phyloP scores from a whole-genome alignment of 2,888 invertebrate species.

The Heliconius aoede region DNA sequence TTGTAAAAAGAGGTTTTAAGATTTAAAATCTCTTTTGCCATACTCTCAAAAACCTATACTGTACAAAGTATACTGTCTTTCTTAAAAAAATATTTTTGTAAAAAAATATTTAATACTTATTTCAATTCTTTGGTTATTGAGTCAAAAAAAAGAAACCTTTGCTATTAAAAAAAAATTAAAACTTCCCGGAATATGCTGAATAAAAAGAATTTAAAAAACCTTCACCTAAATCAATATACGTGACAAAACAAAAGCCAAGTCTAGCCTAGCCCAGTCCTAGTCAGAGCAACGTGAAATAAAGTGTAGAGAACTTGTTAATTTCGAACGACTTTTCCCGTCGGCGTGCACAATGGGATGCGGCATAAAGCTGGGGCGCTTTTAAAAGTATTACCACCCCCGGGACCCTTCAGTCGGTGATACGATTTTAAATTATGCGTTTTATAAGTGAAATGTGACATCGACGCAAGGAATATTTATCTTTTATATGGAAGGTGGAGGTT shows the following conservation, averaged over 20 bases:
- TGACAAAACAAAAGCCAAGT: constrained; percentile 7
- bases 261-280: constrained; percentile 7
- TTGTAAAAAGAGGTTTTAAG: no score
- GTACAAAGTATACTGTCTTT: no score
- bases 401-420: constrained; percentile 50
- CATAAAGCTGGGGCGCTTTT: constrained; percentile 77
- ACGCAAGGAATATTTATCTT: constrained; percentile 31
- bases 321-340: constrained; percentile 60
- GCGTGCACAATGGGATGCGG: constrained; percentile 69
- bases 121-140: no score
- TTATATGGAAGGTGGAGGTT: constrained; percentile 15
- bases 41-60: no score
- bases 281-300: constrained; percentile 32
- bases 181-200: neutral
- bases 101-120: no score
- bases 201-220: neutral
- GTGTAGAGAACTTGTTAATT: constrained; percentile 40
- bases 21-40: no score
- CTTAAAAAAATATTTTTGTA: no score
- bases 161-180: neutral
- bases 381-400: constrained; percentile 76
- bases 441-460: constrained; percentile 40
- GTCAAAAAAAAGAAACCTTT: neutral
- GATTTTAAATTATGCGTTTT: constrained; percentile 44
- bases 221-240: neutral